Percentiles rank a stretch among this genome's conserved stretches.
phyloP scores from a whole-genome alignment of 2,797 vertebrate species.

The Intellagama lesueurii region DNA sequence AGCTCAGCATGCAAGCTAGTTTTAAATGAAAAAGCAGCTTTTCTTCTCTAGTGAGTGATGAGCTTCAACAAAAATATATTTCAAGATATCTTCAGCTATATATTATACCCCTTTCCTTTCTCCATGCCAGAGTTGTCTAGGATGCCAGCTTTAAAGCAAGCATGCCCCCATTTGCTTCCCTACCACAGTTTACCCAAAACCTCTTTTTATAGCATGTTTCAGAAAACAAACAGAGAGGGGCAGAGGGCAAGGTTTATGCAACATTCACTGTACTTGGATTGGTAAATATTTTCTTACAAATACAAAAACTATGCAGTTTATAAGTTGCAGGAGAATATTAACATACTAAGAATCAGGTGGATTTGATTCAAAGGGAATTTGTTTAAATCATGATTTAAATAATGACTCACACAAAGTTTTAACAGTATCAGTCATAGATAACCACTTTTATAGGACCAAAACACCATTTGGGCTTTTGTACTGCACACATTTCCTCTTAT shows the following conservation, averaged over 20 bases:
- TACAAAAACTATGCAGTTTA: neutral
- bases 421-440: too few species aligned
- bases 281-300: neutral
- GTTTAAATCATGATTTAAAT: too few species aligned
- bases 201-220: neutral
- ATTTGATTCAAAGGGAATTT: neutral
- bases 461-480: neutral
- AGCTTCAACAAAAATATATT: neutral
- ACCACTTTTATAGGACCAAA: neutral
- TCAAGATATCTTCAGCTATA: neutral
- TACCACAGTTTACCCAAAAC: neutral
- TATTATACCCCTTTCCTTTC: neutral
- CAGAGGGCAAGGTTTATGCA: neutral
- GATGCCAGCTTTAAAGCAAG: neutral
- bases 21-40: neutral
- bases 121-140: neutral
- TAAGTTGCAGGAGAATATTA: neutral
- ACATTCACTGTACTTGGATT: neutral
- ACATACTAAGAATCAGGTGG: neutral
- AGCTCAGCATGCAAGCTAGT: neutral
- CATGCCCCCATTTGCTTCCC: neutral
- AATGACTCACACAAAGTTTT: too few species aligned
- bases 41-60: neutral
- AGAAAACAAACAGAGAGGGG: neutral
- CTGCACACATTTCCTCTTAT: neutral